Percentiles rank a stretch among this genome's conserved stretches.
Conservation (phyloP, 2,113 vertebrate genomes). For the Osmerus eperlanus region DNA sequence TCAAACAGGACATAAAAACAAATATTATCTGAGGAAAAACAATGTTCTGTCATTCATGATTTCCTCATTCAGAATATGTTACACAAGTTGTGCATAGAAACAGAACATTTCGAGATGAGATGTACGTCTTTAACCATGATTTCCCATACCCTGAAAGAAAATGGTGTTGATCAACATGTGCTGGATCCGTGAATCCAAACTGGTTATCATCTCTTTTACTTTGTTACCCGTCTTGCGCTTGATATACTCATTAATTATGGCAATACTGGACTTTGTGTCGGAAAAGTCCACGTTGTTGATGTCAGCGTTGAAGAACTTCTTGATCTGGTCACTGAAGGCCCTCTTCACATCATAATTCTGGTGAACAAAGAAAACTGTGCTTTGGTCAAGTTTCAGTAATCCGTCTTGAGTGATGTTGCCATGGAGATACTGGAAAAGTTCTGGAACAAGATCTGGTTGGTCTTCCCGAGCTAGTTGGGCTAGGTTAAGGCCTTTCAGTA, state of each 20-base stretch:
- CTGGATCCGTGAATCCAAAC: constrained; percentile 66
- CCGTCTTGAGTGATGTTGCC: constrained; percentile 72
- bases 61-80: neutral
- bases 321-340: constrained; percentile 74
- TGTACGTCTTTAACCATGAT: neutral
- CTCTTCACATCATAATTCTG: constrained; percentile 67
- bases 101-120: neutral
- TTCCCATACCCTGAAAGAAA: constrained; percentile 83
- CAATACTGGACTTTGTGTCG: constrained; percentile 61
- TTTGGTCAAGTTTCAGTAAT: constrained; percentile 70
- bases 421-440: constrained; percentile 75
- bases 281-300: constrained; percentile 74
- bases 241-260: constrained; percentile 78
- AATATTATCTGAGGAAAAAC: neutral
- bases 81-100: neutral
- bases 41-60: neutral
- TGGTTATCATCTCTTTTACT: constrained; percentile 73
- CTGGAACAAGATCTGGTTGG: constrained; percentile 62
- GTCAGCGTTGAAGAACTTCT: constrained; percentile 77
- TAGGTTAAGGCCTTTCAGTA: constrained; percentile 73
- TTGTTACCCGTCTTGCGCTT: constrained; percentile 70
- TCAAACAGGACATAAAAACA: neutral
- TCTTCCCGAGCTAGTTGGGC: constrained; percentile 50
- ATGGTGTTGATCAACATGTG: constrained; percentile 82
- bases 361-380: constrained; percentile 76